phyloP scores from a whole-genome alignment of 2,888 invertebrate genomes.

The Rugalucina vietnamica region DNA sequence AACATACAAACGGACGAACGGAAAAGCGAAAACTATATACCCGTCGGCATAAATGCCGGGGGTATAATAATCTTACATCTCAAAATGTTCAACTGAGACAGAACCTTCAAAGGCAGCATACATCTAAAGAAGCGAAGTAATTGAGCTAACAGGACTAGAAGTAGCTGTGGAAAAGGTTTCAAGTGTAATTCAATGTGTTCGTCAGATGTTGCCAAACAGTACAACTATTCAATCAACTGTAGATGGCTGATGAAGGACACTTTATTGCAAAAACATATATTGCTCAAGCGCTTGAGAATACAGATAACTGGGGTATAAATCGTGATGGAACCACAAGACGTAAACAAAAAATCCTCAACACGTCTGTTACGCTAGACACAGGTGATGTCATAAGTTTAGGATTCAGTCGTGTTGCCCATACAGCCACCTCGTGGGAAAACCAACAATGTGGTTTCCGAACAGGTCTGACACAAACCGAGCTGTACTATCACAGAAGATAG shows the following conservation, averaged over 20 bases:
- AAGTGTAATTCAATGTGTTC: slow-evolving; percentile 23
- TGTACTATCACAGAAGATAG: too few species aligned
- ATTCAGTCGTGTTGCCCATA: slow-evolving; percentile 20
- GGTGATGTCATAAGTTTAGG: slow-evolving; percentile 39
- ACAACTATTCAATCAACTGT: slow-evolving; percentile 15
- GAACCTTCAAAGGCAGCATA: neutral
- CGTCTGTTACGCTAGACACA: slow-evolving; percentile 26
- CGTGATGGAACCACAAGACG: slow-evolving; percentile 45
- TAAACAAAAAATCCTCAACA: slow-evolving; percentile 52
- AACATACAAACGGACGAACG: too few species aligned
- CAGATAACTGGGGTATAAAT: slow-evolving; percentile 38
- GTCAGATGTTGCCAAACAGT: slow-evolving; percentile 19
- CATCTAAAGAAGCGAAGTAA: slow-evolving; percentile 8
- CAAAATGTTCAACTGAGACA: slow-evolving; percentile 10
- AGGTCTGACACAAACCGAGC: too few species aligned
- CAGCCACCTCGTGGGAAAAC: too few species aligned
- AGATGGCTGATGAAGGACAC: slow-evolving; percentile 45
- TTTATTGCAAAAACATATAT: slow-evolving; percentile 44
- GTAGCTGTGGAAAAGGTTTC: slow-evolving; percentile 48
- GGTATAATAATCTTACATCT: neutral
- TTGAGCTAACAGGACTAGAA: slow-evolving; percentile 48
- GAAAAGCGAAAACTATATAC: too few species aligned
- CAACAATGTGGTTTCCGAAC: too few species aligned
- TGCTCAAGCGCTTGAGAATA: slow-evolving; percentile 18
- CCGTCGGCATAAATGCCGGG: too few species aligned